Evolutionary conservation across 2,113 vertebrate species (phyloP).

Genomic region (Enhydra lutris): DNA sequence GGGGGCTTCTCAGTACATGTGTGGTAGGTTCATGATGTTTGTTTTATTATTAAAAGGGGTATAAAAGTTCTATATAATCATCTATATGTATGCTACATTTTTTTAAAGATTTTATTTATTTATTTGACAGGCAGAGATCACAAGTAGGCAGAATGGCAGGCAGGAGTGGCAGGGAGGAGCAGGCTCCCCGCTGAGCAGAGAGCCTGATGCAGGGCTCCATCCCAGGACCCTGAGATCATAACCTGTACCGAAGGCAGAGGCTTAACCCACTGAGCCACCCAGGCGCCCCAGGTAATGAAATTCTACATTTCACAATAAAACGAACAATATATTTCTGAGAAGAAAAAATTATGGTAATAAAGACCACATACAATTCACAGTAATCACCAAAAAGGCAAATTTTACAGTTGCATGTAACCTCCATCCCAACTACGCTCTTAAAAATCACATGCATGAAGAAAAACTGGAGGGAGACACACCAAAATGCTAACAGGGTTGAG

Average conservation of each 20-base stretch:
- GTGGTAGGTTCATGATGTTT: neutral
- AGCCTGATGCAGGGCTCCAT: accelerated
- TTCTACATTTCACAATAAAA: neutral
- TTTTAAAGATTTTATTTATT: no score
- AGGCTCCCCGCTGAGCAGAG: no score
- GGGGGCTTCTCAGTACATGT: neutral
- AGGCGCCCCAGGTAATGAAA: no score
- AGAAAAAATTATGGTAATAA: neutral
- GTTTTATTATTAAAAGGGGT: neutral
- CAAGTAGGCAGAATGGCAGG: no score
- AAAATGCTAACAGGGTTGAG: neutral
- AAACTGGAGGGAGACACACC: neutral
- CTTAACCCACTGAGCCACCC: no score
- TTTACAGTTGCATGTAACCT: neutral
- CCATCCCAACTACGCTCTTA: neutral
- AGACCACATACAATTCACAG: neutral
- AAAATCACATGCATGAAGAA: neutral
- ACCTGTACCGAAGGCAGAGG: no score
- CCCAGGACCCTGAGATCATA: no score
- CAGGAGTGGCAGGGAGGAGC: no score
- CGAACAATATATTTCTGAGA: neutral
- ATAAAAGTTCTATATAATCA: neutral
- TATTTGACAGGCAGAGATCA: no score
- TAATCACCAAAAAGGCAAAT: neutral
- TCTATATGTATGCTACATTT: neutral